Evolutionary conservation across 37 sponge, comb jelly and placozoan species (phyloP), one percentile per base, ranked within the genome.

Genomic region (Spongia lamella): DNA sequence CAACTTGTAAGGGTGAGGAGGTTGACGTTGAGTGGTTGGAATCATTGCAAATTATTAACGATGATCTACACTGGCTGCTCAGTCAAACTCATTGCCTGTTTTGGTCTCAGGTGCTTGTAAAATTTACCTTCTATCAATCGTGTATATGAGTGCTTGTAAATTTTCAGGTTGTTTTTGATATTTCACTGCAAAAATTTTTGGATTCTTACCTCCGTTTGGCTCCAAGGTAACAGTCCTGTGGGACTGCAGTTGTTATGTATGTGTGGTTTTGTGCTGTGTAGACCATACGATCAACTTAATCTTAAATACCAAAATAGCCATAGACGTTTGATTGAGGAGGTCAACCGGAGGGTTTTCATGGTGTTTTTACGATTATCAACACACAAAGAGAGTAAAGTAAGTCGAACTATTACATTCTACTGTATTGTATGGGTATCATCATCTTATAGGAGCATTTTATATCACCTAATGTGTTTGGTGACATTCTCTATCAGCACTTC

Each of bases 331-430:
- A 27, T 33, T 1, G 30, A 27, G 16, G 15, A 21, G 17, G 24
- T 93, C 1, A 83, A 93, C 61, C 47, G 66, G 25, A 50, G 87
- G 24, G 80, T 93, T n/a, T 93, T 89, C 66, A 58, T 89, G 77
- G 50, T 53, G 16, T 89, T 86, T 49, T 49, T 93, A 16, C 59
- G 94, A 1, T 62, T 93, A 71, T 78, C 94, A 39, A 89, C 90
- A 2, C 72, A 83, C 71, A 93, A 86, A 58, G 94, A 93, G 50
- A 38, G 9, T 43, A 43, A 43, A 43, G 47, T 43, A 43, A 13
- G 47, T 43, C 47, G 47, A 43, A 43, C 47, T 13, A 43, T 43
- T 43, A 43, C 47, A 43, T 9, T 43, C 47, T 43, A 13, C 9
- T 43, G 47, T 13, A 43, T 43, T 43, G 47, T 43, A 43, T 43